A percentile compares a stretch with the other conserved stretches of the same genome.
Conservation (phyloP, 92 coral and sea anemone genomes). For the Meandrina meandrites region DNA sequence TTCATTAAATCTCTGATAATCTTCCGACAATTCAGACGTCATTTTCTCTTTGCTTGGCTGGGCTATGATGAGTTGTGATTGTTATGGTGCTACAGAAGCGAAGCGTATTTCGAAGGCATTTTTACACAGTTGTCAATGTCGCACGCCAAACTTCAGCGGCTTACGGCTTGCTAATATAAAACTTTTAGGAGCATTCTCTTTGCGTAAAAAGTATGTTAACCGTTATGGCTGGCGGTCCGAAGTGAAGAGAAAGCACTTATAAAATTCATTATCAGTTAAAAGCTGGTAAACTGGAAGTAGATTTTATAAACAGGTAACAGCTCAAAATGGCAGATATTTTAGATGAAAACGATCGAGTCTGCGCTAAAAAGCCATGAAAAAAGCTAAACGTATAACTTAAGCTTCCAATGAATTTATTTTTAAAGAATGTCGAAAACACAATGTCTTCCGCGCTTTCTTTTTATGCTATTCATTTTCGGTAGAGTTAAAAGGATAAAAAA, state of each 20-base stretch:
- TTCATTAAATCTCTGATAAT: conserved; percentile 37
- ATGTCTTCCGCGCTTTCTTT: background rate
- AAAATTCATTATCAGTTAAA: too few species aligned
- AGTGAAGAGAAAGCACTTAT: background rate
- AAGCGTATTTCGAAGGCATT: background rate
- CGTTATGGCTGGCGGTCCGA: too few species aligned
- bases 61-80: background rate
- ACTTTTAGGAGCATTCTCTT: too few species aligned
- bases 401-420: background rate
- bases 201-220: too few species aligned
- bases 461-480: background rate
- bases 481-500: background rate
- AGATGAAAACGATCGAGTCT: too few species aligned
- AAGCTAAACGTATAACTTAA: background rate
- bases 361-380: background rate
- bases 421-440: background rate
- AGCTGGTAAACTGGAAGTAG: too few species aligned
- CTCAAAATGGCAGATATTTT: too few species aligned
- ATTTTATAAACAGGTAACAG: too few species aligned
- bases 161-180: too few species aligned
- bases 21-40: conserved; percentile 2
- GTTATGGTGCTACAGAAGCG: background rate
- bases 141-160: background rate
- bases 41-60: background rate
- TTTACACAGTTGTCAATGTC: background rate